Conservation (phyloP, 2,888 invertebrate species). For the Drosophila quinaria region DNA sequence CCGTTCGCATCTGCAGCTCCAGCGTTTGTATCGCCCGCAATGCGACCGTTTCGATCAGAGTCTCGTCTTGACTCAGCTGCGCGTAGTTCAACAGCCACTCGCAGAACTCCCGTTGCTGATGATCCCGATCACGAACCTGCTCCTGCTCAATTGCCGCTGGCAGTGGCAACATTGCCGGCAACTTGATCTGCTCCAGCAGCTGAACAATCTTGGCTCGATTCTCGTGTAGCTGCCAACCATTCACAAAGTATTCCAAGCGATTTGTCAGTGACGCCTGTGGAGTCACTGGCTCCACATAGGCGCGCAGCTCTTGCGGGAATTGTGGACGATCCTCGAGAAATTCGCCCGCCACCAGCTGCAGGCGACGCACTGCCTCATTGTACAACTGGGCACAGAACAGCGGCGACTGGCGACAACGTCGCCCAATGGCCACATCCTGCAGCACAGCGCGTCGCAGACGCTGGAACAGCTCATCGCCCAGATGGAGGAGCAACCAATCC, state of each 20-base stretch:
- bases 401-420: slow-evolving; percentile 84
- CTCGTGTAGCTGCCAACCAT: slow-evolving; percentile 87
- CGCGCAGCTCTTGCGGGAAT: slow-evolving; percentile 89
- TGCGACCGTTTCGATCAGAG: slow-evolving; percentile 62
- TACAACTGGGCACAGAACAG: slow-evolving; percentile 88
- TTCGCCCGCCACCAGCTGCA: slow-evolving; percentile 88
- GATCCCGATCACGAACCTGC: neutral
- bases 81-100: slow-evolving; percentile 76
- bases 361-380: slow-evolving; percentile 89
- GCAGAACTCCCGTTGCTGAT: slow-evolving; percentile 31
- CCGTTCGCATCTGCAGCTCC: slow-evolving; percentile 38
- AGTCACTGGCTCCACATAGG: slow-evolving; percentile 85
- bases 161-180: slow-evolving; percentile 79
- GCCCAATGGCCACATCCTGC: slow-evolving; percentile 80
- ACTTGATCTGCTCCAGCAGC: slow-evolving; percentile 87
- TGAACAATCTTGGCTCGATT: slow-evolving; percentile 87
- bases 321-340: slow-evolving; percentile 88
- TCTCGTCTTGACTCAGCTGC: slow-evolving; percentile 60
- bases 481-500: slow-evolving; percentile 87
- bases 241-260: slow-evolving; percentile 89
- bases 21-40: slow-evolving; percentile 75
- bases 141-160: slow-evolving; percentile 33
- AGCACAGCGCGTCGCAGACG: slow-evolving; percentile 84
- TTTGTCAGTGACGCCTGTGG: slow-evolving; percentile 87
- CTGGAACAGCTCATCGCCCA: slow-evolving; percentile 89